phyloP scores from a whole-genome alignment of 2,797 vertebrate species.

The Anguilla anguilla region DNA sequence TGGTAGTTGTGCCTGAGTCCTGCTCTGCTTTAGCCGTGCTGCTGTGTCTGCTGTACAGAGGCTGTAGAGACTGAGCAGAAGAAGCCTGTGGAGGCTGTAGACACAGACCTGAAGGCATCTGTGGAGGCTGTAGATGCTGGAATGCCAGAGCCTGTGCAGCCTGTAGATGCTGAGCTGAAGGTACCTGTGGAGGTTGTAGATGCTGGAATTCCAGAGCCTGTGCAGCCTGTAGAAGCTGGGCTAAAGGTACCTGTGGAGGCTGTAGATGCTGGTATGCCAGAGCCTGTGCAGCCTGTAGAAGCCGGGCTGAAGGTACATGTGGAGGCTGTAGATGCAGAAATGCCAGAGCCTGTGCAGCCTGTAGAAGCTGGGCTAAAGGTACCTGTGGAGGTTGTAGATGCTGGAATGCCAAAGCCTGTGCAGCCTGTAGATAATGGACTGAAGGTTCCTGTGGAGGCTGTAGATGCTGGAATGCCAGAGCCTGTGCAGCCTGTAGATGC shows the following conservation, averaged over 20 bases:
- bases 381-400: conserved; percentile 41
- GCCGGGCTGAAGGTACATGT: conserved; percentile 38
- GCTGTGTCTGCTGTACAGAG: conserved; percentile 78
- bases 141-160: conserved; percentile 57
- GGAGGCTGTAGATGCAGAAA: conserved; percentile 25
- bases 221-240: conserved; percentile 45
- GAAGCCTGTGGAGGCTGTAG: conserved; percentile 15
- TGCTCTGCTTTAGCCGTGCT: conserved; percentile 71
- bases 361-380: conserved; percentile 44
- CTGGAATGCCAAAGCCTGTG: conserved; percentile 43
- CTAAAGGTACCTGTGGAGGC: conserved; percentile 28
- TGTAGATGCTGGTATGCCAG: conserved; percentile 58
- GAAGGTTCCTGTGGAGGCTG: conserved; percentile 34
- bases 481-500: conserved; percentile 62
- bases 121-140: conserved; percentile 52
- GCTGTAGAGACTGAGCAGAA: conserved; percentile 59
- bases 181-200: conserved; percentile 36
- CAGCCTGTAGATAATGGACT: conserved; percentile 44
- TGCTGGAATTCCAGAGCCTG: conserved; percentile 46
- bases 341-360: conserved; percentile 22
- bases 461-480: conserved; percentile 60
- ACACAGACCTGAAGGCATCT: conserved; percentile 32
- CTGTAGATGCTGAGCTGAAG: conserved; percentile 57
- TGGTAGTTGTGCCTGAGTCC: conserved; percentile 59
- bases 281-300: conserved; percentile 54